Evolutionary conservation across 2,797 vertebrate genomes (phyloP), one percentile per base, ranked within the genome.

Genomic region (Oryzias sinensis): DNA sequence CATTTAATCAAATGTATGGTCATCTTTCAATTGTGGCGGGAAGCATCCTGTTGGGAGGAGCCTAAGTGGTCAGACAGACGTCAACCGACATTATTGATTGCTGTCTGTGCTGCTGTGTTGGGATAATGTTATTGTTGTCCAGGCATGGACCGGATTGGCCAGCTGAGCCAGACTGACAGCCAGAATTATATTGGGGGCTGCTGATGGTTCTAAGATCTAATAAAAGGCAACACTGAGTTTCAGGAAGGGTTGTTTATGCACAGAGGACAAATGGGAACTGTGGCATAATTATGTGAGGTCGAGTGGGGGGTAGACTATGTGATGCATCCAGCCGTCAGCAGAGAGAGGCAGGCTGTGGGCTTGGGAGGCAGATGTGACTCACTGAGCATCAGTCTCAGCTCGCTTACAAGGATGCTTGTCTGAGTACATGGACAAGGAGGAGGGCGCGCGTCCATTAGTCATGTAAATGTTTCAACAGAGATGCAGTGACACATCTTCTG

Each of bases 341-440:
- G 25, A 63, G 53, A 53, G 59, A 56, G 68, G 54, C 76, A 20
- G 68, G 59, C 70, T 65, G 69, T 64, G 22, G 17, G 66, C 63
- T 61, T 72, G 61, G 80, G 70, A 87, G 81, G 72, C 56, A 85
- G 80, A 88, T 87, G 87, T 79, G 84, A 85, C 80, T 85, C 79
- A 74, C 64, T n/a, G 76, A 79, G 75, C 81, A 79, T 89, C 85
- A 81, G 82, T 92, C 90, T 86, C 88, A 73, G 73, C 87, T 89
- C 81, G 53, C 82, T 89, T 84, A 85, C 84, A 79, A 91, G 91
- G 89, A 89, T 83, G 81, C 87, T 84, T 85, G 88, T 90, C 87
- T 85, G 82, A 87, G 84, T 29, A 68, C 84, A 89, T 88, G 87
- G 88, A 90, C 78, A 72, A 52, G 80, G 72, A 53, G 48, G 42